phyloP scores from a whole-genome alignment of 2,888 invertebrate genomes.

The Cephalotes varians region DNA sequence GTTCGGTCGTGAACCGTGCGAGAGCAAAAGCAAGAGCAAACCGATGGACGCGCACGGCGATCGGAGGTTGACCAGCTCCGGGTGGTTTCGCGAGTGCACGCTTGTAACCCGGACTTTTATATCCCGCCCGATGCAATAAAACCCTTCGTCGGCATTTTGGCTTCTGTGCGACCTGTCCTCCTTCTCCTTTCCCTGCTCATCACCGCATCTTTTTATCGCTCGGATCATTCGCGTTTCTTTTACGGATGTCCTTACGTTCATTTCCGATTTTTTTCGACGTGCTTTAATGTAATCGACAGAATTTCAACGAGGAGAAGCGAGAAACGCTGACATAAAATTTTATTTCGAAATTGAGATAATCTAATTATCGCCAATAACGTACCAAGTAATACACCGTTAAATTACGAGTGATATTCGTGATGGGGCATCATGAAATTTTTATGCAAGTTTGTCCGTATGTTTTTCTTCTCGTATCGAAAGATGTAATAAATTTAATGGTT shows the following conservation, averaged over 20 bases:
- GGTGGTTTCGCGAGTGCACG: conserved; percentile 71
- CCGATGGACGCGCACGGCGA: conserved; percentile 56
- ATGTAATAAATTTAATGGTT: background rate
- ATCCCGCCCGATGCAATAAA: conserved; percentile 75
- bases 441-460: background rate
- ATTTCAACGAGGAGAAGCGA: background rate
- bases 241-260: conserved; percentile 56
- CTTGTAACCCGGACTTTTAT: conserved; percentile 75
- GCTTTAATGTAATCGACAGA: conserved; percentile 37
- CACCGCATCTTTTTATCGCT: conserved; percentile 15
- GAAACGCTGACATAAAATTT: conserved; percentile 31
- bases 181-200: background rate
- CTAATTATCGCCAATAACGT: conserved; percentile 20
- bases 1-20: conserved; percentile 60
- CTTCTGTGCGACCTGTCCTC: conserved; percentile 67
- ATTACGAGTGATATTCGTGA: conserved; percentile 1
- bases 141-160: conserved; percentile 66
- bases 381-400: conserved; percentile 7
- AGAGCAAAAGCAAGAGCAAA: conserved; percentile 40
- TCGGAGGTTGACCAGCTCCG: conserved; percentile 65
- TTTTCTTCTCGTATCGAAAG: background rate
- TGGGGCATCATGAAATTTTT: background rate
- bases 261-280: conserved; percentile 49
- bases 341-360: conserved; percentile 23
- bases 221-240: conserved; percentile 31